A percentile compares a stretch with the other conserved stretches of the same genome.
These are phyloP conservation scores for Motacilla alba DNA, from an alignment of 2,113 vertebrate genomes.

Conservation along the genomic window DNA sequence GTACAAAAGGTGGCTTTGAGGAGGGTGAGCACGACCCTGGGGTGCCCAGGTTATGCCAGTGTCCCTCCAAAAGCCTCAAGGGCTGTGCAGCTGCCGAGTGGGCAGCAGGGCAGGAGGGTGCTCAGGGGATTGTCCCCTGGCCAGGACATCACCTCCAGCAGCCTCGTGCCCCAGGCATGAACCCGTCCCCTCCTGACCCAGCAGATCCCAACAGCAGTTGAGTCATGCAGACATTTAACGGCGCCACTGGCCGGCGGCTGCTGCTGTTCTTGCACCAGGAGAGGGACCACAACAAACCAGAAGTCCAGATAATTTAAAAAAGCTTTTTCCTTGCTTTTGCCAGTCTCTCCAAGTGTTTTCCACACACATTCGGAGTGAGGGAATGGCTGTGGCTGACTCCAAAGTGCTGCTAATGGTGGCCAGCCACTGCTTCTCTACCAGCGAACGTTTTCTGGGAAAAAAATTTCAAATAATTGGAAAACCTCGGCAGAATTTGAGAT, in stretches of 20 bases:
- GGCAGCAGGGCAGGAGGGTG: not conserved
- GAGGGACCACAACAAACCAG: not conserved
- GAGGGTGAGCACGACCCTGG: rapidly evolving
- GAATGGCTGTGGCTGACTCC: not conserved
- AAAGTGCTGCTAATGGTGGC: not conserved
- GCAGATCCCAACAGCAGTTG: conserved; percentile 8
- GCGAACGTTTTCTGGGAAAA: not conserved
- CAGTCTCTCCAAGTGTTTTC: not conserved
- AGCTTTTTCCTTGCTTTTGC: not conserved
- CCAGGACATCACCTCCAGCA: conserved; percentile 25
- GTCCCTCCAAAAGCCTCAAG: not conserved
- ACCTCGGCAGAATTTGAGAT: not conserved
- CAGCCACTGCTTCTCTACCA: not conserved
- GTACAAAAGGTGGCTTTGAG: not conserved
- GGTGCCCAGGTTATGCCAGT: not conserved
- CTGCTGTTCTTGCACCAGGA: not conserved
- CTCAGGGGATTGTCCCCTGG: not conserved
- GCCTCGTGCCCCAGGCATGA: conserved; percentile 15
- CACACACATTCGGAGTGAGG: rapidly evolving
- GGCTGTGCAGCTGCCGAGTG: not conserved
- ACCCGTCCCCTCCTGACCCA: conserved; percentile 28
- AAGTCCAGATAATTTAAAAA: not conserved
- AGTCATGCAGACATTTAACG: conserved; percentile 41
- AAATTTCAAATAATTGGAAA: not conserved
- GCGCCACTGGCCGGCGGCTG: not conserved